Conservation (phyloP, 2,888 invertebrate species). For the Pterobdella sp. region DNA sequence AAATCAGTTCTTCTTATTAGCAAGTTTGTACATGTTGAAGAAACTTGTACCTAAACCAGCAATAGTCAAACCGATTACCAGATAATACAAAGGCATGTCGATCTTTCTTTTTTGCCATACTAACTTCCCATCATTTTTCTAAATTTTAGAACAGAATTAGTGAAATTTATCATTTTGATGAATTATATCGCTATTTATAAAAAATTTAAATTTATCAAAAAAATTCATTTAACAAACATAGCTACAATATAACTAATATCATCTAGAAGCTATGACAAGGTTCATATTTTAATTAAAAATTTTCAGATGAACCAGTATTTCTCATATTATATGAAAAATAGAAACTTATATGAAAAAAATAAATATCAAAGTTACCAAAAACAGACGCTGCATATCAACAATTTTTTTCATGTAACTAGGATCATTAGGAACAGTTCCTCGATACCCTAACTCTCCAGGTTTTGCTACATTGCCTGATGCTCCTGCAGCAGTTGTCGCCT, state of each 20-base stretch:
- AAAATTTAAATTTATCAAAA: too few relatives aligned
- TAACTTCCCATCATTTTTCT: conserved; percentile 22
- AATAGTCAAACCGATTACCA: not conserved
- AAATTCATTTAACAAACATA: too few relatives aligned
- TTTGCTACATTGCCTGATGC: not conserved
- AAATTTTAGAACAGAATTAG: not conserved
- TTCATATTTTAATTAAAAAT: not conserved
- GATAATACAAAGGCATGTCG: conserved; percentile 20
- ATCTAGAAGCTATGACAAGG: too few relatives aligned
- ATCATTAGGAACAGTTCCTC: conserved; percentile 22
- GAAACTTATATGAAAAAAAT: conserved; percentile 10
- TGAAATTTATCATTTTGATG: not conserved
- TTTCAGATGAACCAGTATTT: not conserved
- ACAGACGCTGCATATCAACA: conserved; percentile 21
- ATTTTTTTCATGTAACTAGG: conserved; percentile 21
- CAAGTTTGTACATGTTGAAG: conserved; percentile 24
- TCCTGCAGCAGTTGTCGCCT: not conserved
- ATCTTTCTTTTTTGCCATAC: conserved; percentile 30
- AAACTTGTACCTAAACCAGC: conserved; percentile 3
- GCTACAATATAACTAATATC: too few relatives aligned
- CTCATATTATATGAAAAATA: not conserved
- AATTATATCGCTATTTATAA: too few relatives aligned
- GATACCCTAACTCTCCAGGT: not conserved
- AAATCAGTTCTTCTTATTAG: conserved; percentile 20
- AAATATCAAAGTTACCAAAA: conserved; percentile 13